phyloP scores from a whole-genome alignment of 2,113 vertebrate genomes.

The Sylvietta virens region DNA sequence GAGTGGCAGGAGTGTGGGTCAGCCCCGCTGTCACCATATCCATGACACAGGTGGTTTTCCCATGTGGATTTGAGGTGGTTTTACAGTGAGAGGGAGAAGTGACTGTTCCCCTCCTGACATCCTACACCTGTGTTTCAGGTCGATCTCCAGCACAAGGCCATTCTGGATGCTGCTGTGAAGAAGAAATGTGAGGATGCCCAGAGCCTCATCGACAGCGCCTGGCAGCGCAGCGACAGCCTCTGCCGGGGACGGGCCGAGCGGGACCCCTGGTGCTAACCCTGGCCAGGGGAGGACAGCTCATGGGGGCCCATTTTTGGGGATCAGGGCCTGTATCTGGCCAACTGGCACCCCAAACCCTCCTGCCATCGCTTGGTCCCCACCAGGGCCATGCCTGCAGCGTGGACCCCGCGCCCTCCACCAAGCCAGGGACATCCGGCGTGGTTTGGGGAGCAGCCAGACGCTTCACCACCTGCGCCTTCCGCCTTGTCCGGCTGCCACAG shows the following conservation, averaged over 20 bases:
- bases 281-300: neutral
- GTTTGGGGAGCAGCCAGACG: neutral
- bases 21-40: fast-evolving
- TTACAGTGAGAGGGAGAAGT: fast-evolving
- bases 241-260: conserved; percentile 88
- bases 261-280: conserved; percentile 88
- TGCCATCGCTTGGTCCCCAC: neutral
- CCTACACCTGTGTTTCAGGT: neutral
- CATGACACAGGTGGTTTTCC: fast-evolving
- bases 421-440: fast-evolving
- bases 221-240: conserved; percentile 96
- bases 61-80: neutral
- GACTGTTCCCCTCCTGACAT: neutral
- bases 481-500: neutral
- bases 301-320: fast-evolving
- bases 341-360: neutral
- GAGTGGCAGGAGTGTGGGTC: neutral
- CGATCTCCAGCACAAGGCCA: conserved; percentile 67
- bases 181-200: conserved; percentile 89
- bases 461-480: neutral
- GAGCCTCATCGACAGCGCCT: conserved; percentile 85
- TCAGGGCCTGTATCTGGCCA: neutral
- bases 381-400: neutral
- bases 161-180: conserved; percentile 54
- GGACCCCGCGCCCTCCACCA: fast-evolving